Evolutionary conservation across 2,888 invertebrate genomes (phyloP).

Genomic region (Tenthredo distinguenda): DNA sequence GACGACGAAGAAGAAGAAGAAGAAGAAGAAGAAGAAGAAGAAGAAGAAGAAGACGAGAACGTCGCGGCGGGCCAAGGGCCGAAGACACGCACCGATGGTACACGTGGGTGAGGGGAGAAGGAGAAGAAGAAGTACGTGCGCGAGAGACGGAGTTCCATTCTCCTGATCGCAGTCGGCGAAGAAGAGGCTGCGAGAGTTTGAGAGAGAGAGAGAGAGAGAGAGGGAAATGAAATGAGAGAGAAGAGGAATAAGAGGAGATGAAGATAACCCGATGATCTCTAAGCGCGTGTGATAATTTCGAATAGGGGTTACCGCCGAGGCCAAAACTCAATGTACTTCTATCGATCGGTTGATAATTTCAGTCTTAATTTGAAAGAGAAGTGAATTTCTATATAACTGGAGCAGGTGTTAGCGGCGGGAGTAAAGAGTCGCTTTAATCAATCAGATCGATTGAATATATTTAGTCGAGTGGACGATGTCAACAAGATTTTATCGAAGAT

Average conservation of each 20-base stretch:
- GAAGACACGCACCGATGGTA: conserved; percentile 55
- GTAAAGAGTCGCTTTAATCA: not conserved
- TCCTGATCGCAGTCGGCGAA: not conserved
- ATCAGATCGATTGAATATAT: not conserved
- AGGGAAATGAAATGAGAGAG: conserved; percentile 26
- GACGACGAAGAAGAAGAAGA: not conserved
- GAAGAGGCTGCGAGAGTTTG: conserved; percentile 25
- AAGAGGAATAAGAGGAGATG: conserved; percentile 37
- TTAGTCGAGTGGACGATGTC: not conserved
- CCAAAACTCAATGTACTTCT: conserved; percentile 74
- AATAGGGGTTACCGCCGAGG: conserved; percentile 58
- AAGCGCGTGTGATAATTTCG: conserved; percentile 52
- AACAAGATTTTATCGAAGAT: not conserved
- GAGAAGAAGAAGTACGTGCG: conserved; percentile 35
- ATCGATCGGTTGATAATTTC: conserved; percentile 74
- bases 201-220: not conserved
- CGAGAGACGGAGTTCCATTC: conserved; percentile 39
- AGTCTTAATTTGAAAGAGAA: conserved; percentile 53
- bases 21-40: conserved; percentile 46
- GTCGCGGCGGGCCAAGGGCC: conserved; percentile 46
- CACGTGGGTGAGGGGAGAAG: conserved; percentile 52
- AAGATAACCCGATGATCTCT: conserved; percentile 49
- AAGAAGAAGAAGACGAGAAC: conserved; percentile 37
- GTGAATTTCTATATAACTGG: not conserved
- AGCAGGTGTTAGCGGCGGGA: not conserved